Evolutionary conservation across 2,113 vertebrate genomes (phyloP), one percentile per base, ranked within the genome.

Genomic region (Zapornia atra): DNA sequence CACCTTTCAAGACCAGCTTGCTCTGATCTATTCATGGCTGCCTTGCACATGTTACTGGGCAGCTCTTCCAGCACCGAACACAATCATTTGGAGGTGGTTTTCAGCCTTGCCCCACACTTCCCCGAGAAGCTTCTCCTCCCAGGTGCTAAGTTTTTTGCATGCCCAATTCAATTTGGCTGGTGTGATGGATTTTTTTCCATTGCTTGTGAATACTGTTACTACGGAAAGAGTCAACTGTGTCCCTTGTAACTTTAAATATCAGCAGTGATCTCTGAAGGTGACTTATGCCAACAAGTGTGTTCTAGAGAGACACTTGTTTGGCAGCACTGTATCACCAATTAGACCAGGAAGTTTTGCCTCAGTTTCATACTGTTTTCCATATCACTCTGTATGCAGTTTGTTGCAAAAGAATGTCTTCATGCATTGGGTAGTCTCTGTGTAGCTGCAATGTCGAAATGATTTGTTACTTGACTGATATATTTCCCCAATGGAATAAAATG

Each of bases 401-500:
- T 68, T 85, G 86, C 82, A 87, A 83, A 94, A 34, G 38, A 63
- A 29, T 25, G 48, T 90, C 88, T 95, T 90, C 50, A 29, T 86
- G 31, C 54, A 36, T 11, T 94, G 88, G 65, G 66, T 88, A 81
- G 94, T 95, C 75, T 94, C 79, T 11, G 3, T 50, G 66, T 78
- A 82, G 72, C 48, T 88, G 59, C 63, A 44, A 68, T 94, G 88
- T 84, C 86, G 29, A 72, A 94, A 85, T 93, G 46, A 88, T 94
- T 96, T 94, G 81, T 95, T 87, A 78, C 69, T 84, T 60, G 51
- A 89, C 83, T 82, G 25, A 89, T 95, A 4, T 31, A 88, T 76
- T 92, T 76, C 75, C 90, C 93, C 88, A 69, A 51, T 59, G 88
- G 90, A 94, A 94, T 86, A 57, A 92, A 94, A 96, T 86, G 56